A percentile compares a stretch with the other conserved stretches of the same genome.
Evolutionary conservation across 2,113 vertebrate species (phyloP).

Genomic region (Gambusia affinis): DNA sequence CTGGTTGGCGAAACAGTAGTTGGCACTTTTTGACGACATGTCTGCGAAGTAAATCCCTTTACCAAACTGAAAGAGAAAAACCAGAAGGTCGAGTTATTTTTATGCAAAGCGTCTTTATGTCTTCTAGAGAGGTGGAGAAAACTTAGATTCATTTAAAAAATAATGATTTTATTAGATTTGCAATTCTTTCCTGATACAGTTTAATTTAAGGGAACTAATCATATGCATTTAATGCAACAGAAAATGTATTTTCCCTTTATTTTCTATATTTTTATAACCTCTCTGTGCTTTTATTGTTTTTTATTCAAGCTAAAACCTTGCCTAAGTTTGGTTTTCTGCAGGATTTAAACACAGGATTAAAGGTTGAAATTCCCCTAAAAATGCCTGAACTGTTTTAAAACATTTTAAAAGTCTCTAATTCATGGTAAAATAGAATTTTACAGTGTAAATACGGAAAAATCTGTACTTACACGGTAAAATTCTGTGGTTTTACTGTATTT

Average conservation of each 20-base stretch:
- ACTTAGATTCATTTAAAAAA: no score
- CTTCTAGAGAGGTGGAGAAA: neutral
- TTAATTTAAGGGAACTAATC: neutral
- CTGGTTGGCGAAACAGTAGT: conserved; percentile 88
- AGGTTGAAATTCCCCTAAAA: no score
- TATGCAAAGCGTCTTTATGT: neutral
- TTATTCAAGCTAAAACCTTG: neutral
- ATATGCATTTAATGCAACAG: neutral
- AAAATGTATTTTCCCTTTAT: neutral
- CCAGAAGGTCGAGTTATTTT: neutral
- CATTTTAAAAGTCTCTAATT: no score
- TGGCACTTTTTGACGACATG: conserved; percentile 94
- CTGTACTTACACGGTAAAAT: no score
- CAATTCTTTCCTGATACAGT: neutral
- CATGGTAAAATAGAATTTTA: no score
- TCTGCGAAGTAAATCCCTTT: conserved; percentile 95
- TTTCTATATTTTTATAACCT: no score
- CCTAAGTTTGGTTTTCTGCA: neutral
- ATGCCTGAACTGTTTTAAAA: no score
- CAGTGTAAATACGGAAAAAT: no score
- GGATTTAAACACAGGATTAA: neutral
- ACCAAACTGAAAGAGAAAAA: conserved; percentile 83
- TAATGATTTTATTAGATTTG: no score
- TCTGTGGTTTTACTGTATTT: no score
- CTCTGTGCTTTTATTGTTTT: neutral